A percentile compares a stretch with the other conserved stretches of the same genome.
phyloP scores from a whole-genome alignment of 2,888 invertebrate genomes.

The Hedya salicella region DNA sequence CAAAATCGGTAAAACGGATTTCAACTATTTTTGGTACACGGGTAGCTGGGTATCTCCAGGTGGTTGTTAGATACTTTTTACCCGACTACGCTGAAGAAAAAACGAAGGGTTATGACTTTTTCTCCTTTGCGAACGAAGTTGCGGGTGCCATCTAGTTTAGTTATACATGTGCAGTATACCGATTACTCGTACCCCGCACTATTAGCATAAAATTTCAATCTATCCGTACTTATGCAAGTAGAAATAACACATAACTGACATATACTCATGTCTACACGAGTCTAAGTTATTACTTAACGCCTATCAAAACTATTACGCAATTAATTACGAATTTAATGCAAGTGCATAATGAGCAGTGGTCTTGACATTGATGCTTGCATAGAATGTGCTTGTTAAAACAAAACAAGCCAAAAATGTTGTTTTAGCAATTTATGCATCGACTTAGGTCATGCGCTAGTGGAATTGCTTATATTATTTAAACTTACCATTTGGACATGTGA shows the following conservation, averaged over 20 bases:
- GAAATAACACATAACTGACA: not conserved
- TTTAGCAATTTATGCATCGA: slow-evolving; percentile 6
- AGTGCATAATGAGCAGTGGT: slow-evolving; percentile 19
- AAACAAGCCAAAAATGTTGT: slow-evolving; percentile 9
- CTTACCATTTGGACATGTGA: slow-evolving; percentile 91
- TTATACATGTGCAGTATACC: not conserved
- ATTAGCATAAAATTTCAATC: not conserved
- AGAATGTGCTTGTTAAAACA: slow-evolving; percentile 16
- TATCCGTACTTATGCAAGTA: not conserved
- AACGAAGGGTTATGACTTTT: no score
- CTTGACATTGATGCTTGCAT: slow-evolving; percentile 39
- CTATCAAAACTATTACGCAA: slow-evolving; percentile 8
- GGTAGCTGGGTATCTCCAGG: no score
- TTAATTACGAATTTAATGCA: slow-evolving; percentile 23
- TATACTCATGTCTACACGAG: not conserved
- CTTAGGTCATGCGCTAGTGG: not conserved
- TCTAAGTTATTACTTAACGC: slow-evolving; percentile 10
- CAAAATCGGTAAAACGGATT: no score
- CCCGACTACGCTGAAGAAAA: no score
- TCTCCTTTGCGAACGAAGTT: no score
- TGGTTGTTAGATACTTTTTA: no score
- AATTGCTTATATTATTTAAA: slow-evolving; percentile 49
- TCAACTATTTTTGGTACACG: no score
- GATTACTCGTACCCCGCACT: not conserved
- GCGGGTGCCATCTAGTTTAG: no score